Conservation (phyloP, 2,113 vertebrate genomes). For the Gopherus evgoodei region DNA sequence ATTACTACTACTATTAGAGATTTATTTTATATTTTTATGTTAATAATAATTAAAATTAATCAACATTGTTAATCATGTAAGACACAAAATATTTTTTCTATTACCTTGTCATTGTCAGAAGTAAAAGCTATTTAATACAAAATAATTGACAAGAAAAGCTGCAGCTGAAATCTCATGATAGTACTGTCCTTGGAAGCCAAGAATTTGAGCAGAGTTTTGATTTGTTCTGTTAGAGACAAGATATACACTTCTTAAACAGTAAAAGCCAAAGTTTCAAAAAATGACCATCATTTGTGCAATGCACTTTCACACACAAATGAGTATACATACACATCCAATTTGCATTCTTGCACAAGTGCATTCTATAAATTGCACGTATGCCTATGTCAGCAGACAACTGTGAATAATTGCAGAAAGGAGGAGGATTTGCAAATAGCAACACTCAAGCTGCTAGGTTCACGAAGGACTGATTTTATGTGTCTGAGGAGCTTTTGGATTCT, state of each 20-base stretch:
- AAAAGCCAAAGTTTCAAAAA: neutral
- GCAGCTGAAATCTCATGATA: neutral
- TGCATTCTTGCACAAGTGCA: neutral
- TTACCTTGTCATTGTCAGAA: neutral
- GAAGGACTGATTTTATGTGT: constrained; percentile 8
- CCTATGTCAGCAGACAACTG: constrained; percentile 36
- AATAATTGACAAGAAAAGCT: neutral
- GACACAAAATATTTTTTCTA: neutral
- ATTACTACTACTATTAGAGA: neutral
- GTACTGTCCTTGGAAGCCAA: neutral
- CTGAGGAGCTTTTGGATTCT: neutral
- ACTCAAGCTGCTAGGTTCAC: constrained; percentile 34
- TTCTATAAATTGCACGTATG: constrained; percentile 11
- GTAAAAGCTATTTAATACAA: neutral
- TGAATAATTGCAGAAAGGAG: constrained; percentile 18
- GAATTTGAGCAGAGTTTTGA: neutral
- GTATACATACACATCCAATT: neutral
- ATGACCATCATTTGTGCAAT: neutral
- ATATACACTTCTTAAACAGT: neutral
- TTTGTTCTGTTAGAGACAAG: neutral
- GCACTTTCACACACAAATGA: constrained; percentile 10
- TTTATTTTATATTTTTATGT: neutral
- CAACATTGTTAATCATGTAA: neutral
- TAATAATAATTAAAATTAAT: neutral
- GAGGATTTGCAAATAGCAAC: constrained; percentile 48